Base-by-base conservation (phyloP, 2,888 invertebrate genomes). In the Polyommatus icarus region DNA sequence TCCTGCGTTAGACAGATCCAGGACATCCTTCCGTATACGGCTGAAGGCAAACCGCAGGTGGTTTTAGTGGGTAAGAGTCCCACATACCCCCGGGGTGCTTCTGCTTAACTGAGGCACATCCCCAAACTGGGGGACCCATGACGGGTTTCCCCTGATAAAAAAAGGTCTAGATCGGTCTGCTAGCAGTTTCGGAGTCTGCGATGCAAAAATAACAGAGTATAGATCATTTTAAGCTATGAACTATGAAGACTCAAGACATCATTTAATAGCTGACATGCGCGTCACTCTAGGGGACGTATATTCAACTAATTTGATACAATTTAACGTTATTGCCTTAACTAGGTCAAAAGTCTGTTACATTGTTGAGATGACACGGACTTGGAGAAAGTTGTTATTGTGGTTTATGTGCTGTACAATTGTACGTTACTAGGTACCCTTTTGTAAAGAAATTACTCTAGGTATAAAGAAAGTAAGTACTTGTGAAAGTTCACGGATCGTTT, bases 311-410 rank as follows among this genome's bases (percentile, higher is more conserved):
- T 79, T 78, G 77, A 59, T 24, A 76, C 79, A 82, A 83, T 82
- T 82, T 82, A 79, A 81, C 79, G 77, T 81, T 80, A 82, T 82
- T 81, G 81, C 78, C 81, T 79, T 80, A 82, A 83, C 80, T 78
- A 77, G 81, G 80, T 82, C 80, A 80, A 72, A 80, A 81, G 82
- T 81, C 81, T 77, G 59, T 79, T 80, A 76, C 77, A 81, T 82
- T 79, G 71, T 77, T 78, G 71, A 78, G 78, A 78, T 76, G 78
- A 61, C 36, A 78, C 67, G 75, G 72, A 77, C 29, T 61, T 20
- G 67, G 77, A 76, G 77, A 79, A 77, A 77, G 79, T 57, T 61
- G 59, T 54, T 72, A 10, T 77, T 77, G 73, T 73, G 73, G 73
- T 20, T 73, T 40, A 73, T 71, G 71, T 76, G 54, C 76, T 18